A percentile compares a stretch with the other conserved stretches of the same genome.
These are phyloP conservation scores for Alectura lathami DNA, from an alignment of 2,113 vertebrate genomes.

Conservation along the genomic window DNA sequence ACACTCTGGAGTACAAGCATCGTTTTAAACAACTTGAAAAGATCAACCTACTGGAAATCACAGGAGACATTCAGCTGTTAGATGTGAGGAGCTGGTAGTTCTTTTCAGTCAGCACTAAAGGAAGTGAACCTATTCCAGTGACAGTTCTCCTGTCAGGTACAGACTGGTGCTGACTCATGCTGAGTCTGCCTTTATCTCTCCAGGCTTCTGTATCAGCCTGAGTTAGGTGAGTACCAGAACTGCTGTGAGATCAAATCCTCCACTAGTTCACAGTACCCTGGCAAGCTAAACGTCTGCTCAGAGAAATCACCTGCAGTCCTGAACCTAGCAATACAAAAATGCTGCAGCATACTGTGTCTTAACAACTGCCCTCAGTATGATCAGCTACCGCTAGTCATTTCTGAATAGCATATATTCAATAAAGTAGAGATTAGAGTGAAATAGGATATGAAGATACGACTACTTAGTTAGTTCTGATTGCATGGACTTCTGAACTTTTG, in stretches of 20 bases:
- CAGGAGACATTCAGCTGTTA: conserved; percentile 80
- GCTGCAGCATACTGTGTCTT: neutral
- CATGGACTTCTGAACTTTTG: neutral
- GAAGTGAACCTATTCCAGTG: neutral
- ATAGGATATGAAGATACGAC: neutral
- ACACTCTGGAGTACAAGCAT: conserved; percentile 87
- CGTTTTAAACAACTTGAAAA: conserved; percentile 85
- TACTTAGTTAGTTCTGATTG: neutral
- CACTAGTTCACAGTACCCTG: neutral
- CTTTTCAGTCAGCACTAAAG: neutral
- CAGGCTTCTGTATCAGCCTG: conserved; percentile 8
- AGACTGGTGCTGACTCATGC: neutral
- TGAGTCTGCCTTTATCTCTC: neutral
- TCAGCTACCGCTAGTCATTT: neutral
- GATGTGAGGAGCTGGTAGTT: conserved; percentile 81
- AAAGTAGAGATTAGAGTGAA: neutral
- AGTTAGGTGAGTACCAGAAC: neutral
- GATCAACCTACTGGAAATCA: conserved; percentile 78
- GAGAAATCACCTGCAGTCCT: neutral
- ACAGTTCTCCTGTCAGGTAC: neutral
- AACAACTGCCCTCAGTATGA: neutral
- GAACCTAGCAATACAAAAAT: conserved; percentile 20
- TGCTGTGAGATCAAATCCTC: neutral
- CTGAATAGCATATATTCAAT: neutral
- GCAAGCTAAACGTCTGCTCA: neutral